A percentile compares a stretch with the other conserved stretches of the same genome.
Evolutionary conservation across 92 coral and sea anemone genomes (phyloP).

Genomic region (Phymanthus crucifer): DNA sequence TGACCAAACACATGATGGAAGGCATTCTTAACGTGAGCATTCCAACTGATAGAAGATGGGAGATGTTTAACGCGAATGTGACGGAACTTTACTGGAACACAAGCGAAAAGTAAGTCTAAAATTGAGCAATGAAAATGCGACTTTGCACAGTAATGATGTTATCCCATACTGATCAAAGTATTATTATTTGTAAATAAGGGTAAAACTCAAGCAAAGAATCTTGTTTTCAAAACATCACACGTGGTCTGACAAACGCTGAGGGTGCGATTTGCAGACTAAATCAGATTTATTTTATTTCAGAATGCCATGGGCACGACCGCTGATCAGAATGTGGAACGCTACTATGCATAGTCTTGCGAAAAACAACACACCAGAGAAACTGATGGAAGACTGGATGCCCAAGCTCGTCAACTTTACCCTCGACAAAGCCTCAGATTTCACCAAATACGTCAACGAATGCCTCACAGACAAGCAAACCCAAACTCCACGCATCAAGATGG

Average conservation of each 20-base stretch:
- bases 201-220: neutral
- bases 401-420: conserved; percentile 27
- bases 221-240: too few species aligned
- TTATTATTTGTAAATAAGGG: too few species aligned
- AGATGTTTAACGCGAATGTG: conserved; percentile 33
- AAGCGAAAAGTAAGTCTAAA: conserved; percentile 28
- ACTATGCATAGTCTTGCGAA: conserved; percentile 49
- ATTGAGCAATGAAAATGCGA: neutral
- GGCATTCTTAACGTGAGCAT: conserved; percentile 33
- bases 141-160: too few species aligned
- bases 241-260: too few species aligned
- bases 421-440: neutral
- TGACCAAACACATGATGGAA: conserved; percentile 50
- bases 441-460: neutral
- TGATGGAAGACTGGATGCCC: conserved; percentile 44
- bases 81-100: conserved; percentile 58
- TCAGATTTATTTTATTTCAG: conserved; percentile 14
- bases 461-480: conserved; percentile 1
- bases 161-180: too few species aligned
- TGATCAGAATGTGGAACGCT: conserved; percentile 53
- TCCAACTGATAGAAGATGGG: conserved; percentile 57
- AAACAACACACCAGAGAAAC: conserved; percentile 59
- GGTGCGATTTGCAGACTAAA: neutral
- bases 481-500: conserved; percentile 2
- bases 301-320: conserved; percentile 63